Evolutionary conservation across 2,888 invertebrate genomes (phyloP).

Genomic region (Phorcus lineatus): DNA sequence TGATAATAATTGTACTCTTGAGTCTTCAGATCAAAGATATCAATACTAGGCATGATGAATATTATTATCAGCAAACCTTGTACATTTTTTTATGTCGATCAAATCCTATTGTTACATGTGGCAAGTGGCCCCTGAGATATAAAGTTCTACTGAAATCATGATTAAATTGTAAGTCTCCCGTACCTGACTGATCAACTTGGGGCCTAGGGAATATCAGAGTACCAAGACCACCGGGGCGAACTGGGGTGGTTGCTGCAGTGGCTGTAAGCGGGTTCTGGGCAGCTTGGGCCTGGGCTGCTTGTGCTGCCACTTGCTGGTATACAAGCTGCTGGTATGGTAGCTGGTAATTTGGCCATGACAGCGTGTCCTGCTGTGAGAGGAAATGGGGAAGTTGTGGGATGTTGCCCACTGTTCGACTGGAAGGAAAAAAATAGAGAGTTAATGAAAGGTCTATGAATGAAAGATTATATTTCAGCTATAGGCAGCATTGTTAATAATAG

Average conservation of each 20-base stretch:
- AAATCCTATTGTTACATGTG: no score
- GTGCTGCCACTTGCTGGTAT: conserved; percentile 31
- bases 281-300: not conserved
- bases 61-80: no score
- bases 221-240: conserved; percentile 27
- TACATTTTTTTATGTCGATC: no score
- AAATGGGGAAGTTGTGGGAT: conserved; percentile 10
- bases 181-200: conserved; percentile 18
- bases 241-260: conserved; percentile 13
- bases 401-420: not conserved
- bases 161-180: no score
- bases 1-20: no score
- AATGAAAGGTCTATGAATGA: not conserved
- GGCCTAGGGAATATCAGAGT: conserved; percentile 30
- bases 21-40: no score
- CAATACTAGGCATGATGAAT: no score
- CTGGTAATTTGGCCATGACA: conserved; percentile 24
- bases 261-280: not conserved
- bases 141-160: no score
- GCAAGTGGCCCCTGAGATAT: no score
- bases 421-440: not conserved
- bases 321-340: conserved; percentile 32
- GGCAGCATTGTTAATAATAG: not conserved
- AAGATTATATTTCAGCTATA: not conserved
- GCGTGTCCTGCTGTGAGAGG: conserved; percentile 22